Conservation (phyloP, 2,797 vertebrate species). For the Urocyon cinereoargenteus region DNA sequence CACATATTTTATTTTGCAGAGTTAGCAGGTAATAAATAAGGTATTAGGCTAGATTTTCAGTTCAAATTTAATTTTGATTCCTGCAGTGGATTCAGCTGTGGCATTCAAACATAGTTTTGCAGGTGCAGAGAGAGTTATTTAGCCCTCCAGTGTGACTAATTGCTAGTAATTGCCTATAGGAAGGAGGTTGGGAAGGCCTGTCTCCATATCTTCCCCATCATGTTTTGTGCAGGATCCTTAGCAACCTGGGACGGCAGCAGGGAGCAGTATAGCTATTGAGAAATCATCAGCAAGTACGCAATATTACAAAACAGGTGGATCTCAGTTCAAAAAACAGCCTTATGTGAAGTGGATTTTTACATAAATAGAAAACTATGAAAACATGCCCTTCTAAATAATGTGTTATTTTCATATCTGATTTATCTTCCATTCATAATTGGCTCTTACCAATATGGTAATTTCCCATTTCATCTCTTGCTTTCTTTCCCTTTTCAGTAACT, state of each 20-base stretch:
- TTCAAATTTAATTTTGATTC: conserved; percentile 56
- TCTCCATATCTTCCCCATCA: no score
- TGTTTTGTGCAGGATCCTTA: neutral
- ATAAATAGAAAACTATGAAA: neutral
- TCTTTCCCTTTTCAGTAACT: neutral
- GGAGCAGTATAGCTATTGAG: neutral
- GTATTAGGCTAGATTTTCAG: conserved; percentile 51
- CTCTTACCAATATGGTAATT: neutral
- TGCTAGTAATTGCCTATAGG: neutral
- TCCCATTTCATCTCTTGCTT: neutral
- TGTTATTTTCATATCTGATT: conserved; percentile 33
- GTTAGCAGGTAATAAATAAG: conserved; percentile 64
- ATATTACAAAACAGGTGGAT: neutral
- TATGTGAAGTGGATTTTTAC: neutral
- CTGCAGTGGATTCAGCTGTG: neutral
- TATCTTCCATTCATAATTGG: neutral
- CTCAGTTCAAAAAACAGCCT: neutral
- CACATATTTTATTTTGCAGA: neutral
- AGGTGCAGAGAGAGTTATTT: neutral
- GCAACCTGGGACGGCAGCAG: neutral
- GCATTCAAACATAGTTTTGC: neutral
- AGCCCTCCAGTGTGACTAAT: neutral
- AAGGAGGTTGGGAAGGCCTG: neutral
- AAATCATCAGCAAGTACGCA: neutral
- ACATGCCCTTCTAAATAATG: neutral